Conservation (phyloP, 2,888 invertebrate genomes). For the Drosophila gaucha region DNA sequence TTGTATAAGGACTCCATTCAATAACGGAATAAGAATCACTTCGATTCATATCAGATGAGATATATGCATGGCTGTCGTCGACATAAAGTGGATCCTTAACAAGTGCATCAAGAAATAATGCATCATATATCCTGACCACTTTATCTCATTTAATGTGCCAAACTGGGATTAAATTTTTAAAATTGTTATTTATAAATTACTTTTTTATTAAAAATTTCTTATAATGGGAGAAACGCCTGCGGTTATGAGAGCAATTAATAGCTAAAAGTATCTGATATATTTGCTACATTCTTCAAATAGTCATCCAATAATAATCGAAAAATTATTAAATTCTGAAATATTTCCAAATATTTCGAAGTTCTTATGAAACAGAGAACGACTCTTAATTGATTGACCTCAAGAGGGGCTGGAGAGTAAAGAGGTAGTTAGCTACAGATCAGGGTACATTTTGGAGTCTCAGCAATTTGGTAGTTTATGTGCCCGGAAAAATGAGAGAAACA, state of each 20-base stretch:
- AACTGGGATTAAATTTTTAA: neutral
- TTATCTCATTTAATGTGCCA: neutral
- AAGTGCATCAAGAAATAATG: neutral
- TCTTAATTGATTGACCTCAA: too few species aligned
- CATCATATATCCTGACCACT: neutral
- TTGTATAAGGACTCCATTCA: too few species aligned
- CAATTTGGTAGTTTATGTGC: conserved; percentile 15
- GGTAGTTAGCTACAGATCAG: neutral
- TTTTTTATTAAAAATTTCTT: neutral
- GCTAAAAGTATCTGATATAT: too few species aligned
- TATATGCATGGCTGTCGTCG: neutral
- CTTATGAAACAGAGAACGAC: too few species aligned
- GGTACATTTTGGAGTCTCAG: neutral
- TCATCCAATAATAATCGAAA: too few species aligned
- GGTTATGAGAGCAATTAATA: too few species aligned
- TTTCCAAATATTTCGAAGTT: neutral
- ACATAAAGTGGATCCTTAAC: neutral
- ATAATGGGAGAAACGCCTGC: neutral
- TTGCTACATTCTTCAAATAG: too few species aligned
- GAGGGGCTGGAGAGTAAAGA: too few species aligned
- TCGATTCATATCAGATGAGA: too few species aligned
- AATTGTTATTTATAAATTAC: neutral
- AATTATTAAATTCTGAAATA: too few species aligned
- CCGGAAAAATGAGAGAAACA: too few species aligned
- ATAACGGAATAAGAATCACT: too few species aligned